phyloP scores from a whole-genome alignment of 2,888 invertebrate genomes.

The Camponotus fellah region DNA sequence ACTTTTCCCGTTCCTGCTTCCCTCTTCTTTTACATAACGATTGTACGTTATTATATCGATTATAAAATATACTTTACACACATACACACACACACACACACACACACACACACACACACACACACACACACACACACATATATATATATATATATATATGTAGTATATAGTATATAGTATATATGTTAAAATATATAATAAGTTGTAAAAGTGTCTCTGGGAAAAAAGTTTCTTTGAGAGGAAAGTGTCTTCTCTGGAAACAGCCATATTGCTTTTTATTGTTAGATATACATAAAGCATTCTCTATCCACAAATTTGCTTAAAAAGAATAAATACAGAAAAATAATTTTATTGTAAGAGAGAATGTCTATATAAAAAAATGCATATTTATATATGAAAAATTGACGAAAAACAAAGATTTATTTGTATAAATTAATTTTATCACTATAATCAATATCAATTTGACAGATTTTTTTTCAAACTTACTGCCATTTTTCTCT shows the following conservation, averaged over 20 bases:
- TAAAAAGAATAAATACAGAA: background rate
- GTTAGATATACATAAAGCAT: background rate
- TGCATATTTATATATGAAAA: background rate
- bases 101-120: too few relatives aligned
- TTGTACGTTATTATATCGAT: constrained; percentile 13
- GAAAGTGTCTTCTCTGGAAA: background rate
- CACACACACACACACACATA: background rate
- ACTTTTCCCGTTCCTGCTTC: background rate
- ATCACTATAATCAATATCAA: background rate
- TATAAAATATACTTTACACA: constrained; percentile 2
- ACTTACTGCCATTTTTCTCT: background rate
- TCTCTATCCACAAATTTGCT: background rate
- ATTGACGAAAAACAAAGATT: background rate
- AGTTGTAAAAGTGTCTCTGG: background rate
- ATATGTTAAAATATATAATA: background rate
- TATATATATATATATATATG: background rate
- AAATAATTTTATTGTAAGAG: background rate
- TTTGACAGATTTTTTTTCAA: background rate
- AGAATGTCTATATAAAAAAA: background rate
- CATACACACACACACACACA: background rate
- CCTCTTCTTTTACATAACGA: constrained; percentile 32
- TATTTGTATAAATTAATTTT: background rate
- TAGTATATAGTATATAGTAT: background rate
- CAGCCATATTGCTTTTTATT: background rate
- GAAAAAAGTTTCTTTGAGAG: background rate